Percentiles rank a stretch among this genome's conserved stretches.
phyloP scores from a whole-genome alignment of 1,140 invertebrate genomes.

The Drosophila auraria region DNA sequence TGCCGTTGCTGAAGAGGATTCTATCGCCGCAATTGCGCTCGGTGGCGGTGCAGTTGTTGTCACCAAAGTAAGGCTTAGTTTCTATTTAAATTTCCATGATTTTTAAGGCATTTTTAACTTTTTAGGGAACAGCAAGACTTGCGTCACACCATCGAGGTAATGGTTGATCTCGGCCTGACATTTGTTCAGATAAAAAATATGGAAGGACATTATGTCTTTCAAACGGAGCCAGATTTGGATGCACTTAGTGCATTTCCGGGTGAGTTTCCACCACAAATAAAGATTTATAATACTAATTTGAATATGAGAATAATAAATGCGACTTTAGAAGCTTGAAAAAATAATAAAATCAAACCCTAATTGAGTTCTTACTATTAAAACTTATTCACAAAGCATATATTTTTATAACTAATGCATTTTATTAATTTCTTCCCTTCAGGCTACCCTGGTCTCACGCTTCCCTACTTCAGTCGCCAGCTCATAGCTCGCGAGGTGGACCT shows the following conservation, averaged over 20 bases:
- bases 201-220: conserved; percentile 93
- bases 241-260: conserved; percentile 71
- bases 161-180: conserved; percentile 95
- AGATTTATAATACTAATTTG: neutral
- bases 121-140: conserved; percentile 91
- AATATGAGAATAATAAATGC: too few relatives aligned
- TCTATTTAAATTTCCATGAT: conserved; percentile 1
- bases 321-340: too few relatives aligned
- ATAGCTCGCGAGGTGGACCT: conserved; percentile 91
- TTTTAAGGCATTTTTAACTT: neutral
- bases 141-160: conserved; percentile 90
- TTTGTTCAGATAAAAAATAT: conserved; percentile 92
- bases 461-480: conserved; percentile 91
- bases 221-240: conserved; percentile 91
- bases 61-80: conserved; percentile 48
- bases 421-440: conserved; percentile 30
- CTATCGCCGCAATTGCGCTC: conserved; percentile 92
- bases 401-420: neutral
- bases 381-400: neutral
- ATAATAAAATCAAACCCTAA: too few relatives aligned
- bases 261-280: conserved; percentile 9
- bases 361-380: too few relatives aligned
- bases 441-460: conserved; percentile 65
- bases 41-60: conserved; percentile 87
- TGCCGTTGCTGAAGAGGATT: conserved; percentile 91